phyloP scores from a whole-genome alignment of 1,140 invertebrate species.

The Aphidius ervi region DNA sequence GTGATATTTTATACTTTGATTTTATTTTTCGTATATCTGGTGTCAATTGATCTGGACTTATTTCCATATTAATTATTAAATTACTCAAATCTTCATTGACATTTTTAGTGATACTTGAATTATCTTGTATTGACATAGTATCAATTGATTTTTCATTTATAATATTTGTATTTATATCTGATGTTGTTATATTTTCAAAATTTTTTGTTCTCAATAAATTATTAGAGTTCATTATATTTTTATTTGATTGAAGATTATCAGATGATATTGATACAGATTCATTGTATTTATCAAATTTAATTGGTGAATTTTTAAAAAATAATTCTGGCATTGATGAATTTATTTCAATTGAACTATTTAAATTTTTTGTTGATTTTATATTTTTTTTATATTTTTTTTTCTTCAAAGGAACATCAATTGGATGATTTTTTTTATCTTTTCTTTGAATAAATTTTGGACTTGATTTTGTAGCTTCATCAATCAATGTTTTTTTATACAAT shows the following conservation, averaged over 20 bases:
- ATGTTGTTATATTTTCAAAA: conserved; percentile 25
- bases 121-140: too few relatives aligned
- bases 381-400: background rate
- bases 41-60: too few relatives aligned
- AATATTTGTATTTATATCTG: too few relatives aligned
- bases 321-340: conserved; percentile 26
- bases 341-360: conserved; percentile 24
- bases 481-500: conserved; percentile 10
- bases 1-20: too few relatives aligned
- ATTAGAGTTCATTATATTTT: conserved; percentile 3
- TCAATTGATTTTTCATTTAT: too few relatives aligned
- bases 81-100: too few relatives aligned
- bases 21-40: too few relatives aligned
- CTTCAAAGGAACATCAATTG: conserved; percentile 20
- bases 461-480: conserved; percentile 22
- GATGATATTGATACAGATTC: conserved; percentile 23
- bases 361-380: background rate
- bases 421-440: conserved; percentile 21
- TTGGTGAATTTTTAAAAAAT: background rate
- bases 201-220: conserved; percentile 26
- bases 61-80: too few relatives aligned
- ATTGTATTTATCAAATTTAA: background rate
- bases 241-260: conserved; percentile 7
- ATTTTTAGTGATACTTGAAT: too few relatives aligned
- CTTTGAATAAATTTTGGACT: conserved; percentile 30